These are phyloP conservation scores for Poeciliopsis paucimaculata DNA, from an alignment of 2,797 vertebrate species.

Conservation along the genomic window DNA sequence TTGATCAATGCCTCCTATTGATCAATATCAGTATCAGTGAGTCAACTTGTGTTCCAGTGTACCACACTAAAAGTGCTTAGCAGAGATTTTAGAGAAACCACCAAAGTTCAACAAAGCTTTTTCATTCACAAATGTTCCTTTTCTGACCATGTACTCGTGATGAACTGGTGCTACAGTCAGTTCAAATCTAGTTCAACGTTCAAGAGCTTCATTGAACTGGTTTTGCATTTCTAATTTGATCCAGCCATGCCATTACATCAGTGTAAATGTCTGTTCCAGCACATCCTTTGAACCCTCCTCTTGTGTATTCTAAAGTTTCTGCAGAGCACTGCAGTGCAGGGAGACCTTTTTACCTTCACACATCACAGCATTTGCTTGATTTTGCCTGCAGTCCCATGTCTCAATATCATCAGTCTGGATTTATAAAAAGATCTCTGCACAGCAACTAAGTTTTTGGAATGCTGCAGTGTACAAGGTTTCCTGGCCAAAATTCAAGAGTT, in stretches of 20 bases:
- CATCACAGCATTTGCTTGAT: neutral
- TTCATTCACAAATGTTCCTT: neutral
- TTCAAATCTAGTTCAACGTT: neutral
- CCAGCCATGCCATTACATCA: neutral
- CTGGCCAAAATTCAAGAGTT: neutral
- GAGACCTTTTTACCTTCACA: conserved; percentile 4
- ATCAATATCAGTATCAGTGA: neutral
- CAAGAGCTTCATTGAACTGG: neutral
- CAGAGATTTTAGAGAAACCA: neutral
- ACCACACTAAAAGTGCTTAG: too few relatives aligned
- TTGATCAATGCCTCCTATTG: too few relatives aligned
- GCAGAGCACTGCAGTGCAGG: conserved; percentile 6
- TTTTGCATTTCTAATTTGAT: conserved; percentile 7
- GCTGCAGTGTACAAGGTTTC: neutral
- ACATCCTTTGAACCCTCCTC: neutral
- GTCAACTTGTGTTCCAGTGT: neutral
- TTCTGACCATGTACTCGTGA: neutral
- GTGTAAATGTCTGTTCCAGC: neutral
- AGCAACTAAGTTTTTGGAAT: neutral
- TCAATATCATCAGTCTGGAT: neutral
- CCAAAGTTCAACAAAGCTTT: neutral
- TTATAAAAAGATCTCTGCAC: neutral
- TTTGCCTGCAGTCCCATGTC: neutral
- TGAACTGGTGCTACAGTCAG: neutral
- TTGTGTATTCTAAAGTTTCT: neutral